These are phyloP conservation scores for Ormyrus thymus DNA, from an alignment of 2,888 invertebrate genomes.

Conservation along the genomic window DNA sequence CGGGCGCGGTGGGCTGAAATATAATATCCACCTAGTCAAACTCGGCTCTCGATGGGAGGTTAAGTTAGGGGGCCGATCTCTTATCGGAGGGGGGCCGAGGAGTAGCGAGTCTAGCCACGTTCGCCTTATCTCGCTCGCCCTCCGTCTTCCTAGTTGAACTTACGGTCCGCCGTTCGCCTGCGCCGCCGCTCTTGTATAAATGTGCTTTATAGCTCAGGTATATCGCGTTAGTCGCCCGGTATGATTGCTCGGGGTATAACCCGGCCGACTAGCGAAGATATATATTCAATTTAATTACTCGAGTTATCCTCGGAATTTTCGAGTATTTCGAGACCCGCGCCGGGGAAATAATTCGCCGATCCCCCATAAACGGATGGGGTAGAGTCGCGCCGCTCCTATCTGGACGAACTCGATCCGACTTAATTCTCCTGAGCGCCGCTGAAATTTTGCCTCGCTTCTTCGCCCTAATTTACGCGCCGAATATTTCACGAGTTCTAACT, in stretches of 20 bases:
- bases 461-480: neutral
- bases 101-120: slow-evolving; percentile 71
- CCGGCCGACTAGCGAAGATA: neutral
- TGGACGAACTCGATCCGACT: too few relatives aligned
- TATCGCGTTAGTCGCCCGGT: slow-evolving; percentile 17
- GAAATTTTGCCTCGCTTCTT: neutral
- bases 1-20: neutral
- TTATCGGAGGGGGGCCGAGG: slow-evolving; percentile 63
- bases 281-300: slow-evolving; percentile 43
- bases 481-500: neutral
- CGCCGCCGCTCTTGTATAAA: slow-evolving; percentile 20
- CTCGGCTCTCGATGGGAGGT: slow-evolving; percentile 56
- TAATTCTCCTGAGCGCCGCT: neutral
- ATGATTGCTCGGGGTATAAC: slow-evolving; percentile 16
- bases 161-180: slow-evolving; percentile 46
- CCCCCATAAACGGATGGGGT: too few relatives aligned
- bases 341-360: too few relatives aligned
- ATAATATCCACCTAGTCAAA: slow-evolving; percentile 20
- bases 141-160: slow-evolving; percentile 54
- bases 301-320: slow-evolving; percentile 19
- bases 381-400: too few relatives aligned
- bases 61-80: slow-evolving; percentile 68
- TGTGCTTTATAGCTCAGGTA: slow-evolving; percentile 36
- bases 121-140: slow-evolving; percentile 67
- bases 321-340: neutral